phyloP scores from a whole-genome alignment of 2,888 invertebrate genomes.

The Eupithecia pulchellata region DNA sequence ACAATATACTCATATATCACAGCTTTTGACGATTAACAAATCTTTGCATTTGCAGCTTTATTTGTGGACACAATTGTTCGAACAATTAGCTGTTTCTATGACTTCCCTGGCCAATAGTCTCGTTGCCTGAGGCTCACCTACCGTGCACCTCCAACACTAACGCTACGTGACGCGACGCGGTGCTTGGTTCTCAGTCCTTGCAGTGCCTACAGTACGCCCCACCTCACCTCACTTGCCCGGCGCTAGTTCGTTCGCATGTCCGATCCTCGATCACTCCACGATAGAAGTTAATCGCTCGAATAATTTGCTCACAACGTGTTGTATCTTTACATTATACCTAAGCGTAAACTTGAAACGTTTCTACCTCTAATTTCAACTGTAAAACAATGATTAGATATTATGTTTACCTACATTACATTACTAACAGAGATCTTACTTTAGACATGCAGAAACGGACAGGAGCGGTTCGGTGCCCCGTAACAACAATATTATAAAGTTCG shows the following conservation, averaged over 20 bases:
- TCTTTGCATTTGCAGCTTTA: slow-evolving; percentile 84
- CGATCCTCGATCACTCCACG: slow-evolving; percentile 38
- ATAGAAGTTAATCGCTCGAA: slow-evolving; percentile 74
- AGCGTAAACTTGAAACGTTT: slow-evolving; percentile 77
- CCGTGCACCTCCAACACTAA: slow-evolving; percentile 9
- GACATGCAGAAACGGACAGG: slow-evolving; percentile 77
- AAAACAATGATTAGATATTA: slow-evolving; percentile 58
- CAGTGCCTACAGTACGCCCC: no score
- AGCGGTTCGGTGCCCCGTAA: slow-evolving; percentile 47
- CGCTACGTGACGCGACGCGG: slow-evolving; percentile 26
- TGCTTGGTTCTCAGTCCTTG: slow-evolving; percentile 26
- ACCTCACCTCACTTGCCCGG: no score
- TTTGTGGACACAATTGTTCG: slow-evolving; percentile 79
- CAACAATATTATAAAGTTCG: slow-evolving; percentile 73
- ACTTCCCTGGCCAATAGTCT: slow-evolving; percentile 42
- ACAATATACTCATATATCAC: slow-evolving; percentile 82
- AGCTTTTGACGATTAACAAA: slow-evolving; percentile 86
- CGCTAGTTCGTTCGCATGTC: slow-evolving; percentile 32
- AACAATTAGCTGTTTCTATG: slow-evolving; percentile 69
- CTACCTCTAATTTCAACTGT: slow-evolving; percentile 67
- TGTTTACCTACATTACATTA: slow-evolving; percentile 69
- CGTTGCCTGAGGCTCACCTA: slow-evolving; percentile 11
- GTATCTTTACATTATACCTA: slow-evolving; percentile 70
- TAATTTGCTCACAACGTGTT: slow-evolving; percentile 72
- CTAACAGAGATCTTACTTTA: slow-evolving; percentile 79